Evolutionary conservation across 23 tunicate genomes (phyloP), one percentile per base, ranked within the genome.

Genomic region (Phallusia fumigata): DNA sequence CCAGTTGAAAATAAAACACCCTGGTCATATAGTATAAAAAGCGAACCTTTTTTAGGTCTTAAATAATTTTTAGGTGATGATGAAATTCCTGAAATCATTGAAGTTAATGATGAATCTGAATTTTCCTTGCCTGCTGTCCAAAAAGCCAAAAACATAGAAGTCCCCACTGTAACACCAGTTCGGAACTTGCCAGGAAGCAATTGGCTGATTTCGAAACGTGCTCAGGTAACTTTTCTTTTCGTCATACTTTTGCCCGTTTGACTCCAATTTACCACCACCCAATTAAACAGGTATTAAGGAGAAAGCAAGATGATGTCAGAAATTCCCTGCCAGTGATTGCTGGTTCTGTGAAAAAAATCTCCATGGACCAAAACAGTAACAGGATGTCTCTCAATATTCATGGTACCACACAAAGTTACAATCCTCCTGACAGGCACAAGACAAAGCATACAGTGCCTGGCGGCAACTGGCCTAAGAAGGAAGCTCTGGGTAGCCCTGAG

Each of bases 81-180:
- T 33, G 98, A 93, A 35, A 93, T 93, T 50, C 98, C 98, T 18
- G 98, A 93, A 88, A 84, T 79, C 15, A 88, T 93, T 13, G 98
- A 88, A 65, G 73, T 65, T 8, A 73, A 18, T 52, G 87, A 80
- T 32, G 98, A 88, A 26, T 84, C 65, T 16, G 75, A 74, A 3
- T 51, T 45, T 18, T 65, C 40, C 28, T 58, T 65, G 8, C 26
- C 83, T 15, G 72, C 49, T 73, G 84, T 35, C 32, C 26, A 35
- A 31, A 40, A 77, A 75, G 21, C 52, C 58, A 40, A 40, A 30
- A 33, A 64, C 6, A 13, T 79, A 0, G 88, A 80, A 45, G 75
- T 85, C 28, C 35, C 36, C 30, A 58, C 33, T 8, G 85, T 76
- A 24, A 69, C 65, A 21, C 79, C 81, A n/a, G 52, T 65, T 31